A percentile compares a stretch with the other conserved stretches of the same genome.
Conservation (phyloP, 2,113 vertebrate species). For the Vombatus ursinus region DNA sequence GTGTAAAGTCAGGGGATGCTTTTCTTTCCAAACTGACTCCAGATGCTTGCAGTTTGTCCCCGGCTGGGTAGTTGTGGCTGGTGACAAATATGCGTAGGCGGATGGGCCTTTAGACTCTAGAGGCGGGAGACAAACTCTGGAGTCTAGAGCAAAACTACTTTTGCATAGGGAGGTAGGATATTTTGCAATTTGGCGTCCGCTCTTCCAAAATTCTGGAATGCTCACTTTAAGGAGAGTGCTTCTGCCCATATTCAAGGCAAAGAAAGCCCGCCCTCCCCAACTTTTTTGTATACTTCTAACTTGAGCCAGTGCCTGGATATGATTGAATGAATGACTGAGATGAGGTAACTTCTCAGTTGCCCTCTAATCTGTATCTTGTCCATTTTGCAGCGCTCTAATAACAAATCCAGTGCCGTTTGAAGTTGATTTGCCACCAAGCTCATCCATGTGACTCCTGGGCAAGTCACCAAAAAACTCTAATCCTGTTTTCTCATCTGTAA, state of each 20-base stretch:
- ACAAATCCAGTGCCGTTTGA: background rate
- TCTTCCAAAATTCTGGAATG: background rate
- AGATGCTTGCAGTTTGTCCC: background rate
- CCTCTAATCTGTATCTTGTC: background rate
- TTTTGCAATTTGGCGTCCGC: background rate
- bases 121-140: too few species aligned
- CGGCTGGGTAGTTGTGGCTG: background rate
- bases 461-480: background rate
- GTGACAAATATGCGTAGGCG: background rate
- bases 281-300: background rate
- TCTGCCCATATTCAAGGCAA: background rate
- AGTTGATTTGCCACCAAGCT: too few species aligned
- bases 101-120: background rate
- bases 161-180: background rate
- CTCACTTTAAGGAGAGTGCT: background rate
- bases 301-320: background rate
- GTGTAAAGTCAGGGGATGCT: background rate
- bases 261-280: background rate
- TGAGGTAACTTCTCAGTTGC: background rate
- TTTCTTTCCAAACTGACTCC: background rate
- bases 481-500: too few species aligned
- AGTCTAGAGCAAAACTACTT: background rate
- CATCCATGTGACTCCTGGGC: background rate
- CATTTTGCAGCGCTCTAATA: background rate
- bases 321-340: background rate